Evolutionary conservation across 2,888 invertebrate genomes (phyloP), one percentile per base, ranked within the genome.

Genomic region (Bibio marci): DNA sequence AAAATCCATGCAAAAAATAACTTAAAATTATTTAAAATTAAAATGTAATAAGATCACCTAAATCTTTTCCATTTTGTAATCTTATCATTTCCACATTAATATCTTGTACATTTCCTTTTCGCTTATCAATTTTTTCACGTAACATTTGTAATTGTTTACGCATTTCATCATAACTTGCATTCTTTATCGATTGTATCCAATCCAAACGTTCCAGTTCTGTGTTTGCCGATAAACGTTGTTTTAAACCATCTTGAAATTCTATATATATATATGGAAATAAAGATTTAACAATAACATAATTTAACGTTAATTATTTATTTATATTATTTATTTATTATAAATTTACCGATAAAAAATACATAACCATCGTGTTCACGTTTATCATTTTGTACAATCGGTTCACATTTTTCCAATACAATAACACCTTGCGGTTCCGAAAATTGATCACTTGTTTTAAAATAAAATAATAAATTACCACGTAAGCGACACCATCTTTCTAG

Each of bases 401-500:
- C 73, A 59, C 86, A 91, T 51, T 87, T 80, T 54, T 92, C 90
- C 46, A 94, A 64, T 37, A 95, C 79, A 48, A 92, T 74, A 2
- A 92, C 77, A 26, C 91, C 92, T 44, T 80, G 65, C 1, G 91
- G 87, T 51, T 87, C 82, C 18, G 86, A 83, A 73, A 80, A 83
- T 50, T 81, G 80, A 58, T 91, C 87, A 48, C 80, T 76, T 35
- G 81, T 81, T 62, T 90, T 90, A 56, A 91, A 78, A 62, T 91
- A 92, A 65, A 94, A 94, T 42, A 95, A 65, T 13, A 94, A 69
- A 63, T 94, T 95, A 43, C 94, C 94, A 49, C 86, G 72, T 30
- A 95, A 70, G 45, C 90, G 75, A 62, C 90, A 92, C 85, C 90
- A 91, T 55, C 85, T 67, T 58, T 83, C 81, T 50, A 75, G 66